Conservation (phyloP, 2,113 vertebrate genomes). For the Xyliphius kryptos region DNA sequence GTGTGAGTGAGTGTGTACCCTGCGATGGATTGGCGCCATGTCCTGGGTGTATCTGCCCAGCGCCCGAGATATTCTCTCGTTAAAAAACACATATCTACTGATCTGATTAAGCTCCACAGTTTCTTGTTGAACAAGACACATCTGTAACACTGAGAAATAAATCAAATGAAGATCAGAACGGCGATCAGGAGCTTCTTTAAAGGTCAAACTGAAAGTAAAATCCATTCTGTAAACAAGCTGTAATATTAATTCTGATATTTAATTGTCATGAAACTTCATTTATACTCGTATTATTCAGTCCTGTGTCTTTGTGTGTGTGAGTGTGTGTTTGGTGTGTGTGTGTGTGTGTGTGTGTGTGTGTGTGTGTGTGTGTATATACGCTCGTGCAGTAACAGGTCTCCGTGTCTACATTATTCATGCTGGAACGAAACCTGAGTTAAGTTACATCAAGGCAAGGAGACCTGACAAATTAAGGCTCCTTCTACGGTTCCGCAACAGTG, state of each 20-base stretch:
- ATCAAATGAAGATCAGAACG: not conserved
- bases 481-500: conserved; percentile 34
- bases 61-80: too few relatives aligned
- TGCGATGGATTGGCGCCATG: too few relatives aligned
- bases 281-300: conserved; percentile 28
- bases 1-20: too few relatives aligned
- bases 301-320: conserved; percentile 49
- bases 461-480: conserved; percentile 48
- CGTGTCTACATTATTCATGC: conserved; percentile 70
- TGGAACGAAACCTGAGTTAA: conserved; percentile 54
- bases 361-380: conserved; percentile 53
- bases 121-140: too few relatives aligned
- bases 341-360: conserved; percentile 50
- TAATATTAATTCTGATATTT: not conserved
- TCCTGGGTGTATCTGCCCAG: too few relatives aligned
- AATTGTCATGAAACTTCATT: not conserved
- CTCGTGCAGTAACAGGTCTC: conserved; percentile 45
- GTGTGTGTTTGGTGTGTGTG: conserved; percentile 41
- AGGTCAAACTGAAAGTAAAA: not conserved
- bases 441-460: conserved; percentile 61
- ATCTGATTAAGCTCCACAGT: too few relatives aligned
- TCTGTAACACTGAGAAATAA: not conserved
- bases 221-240: not conserved
- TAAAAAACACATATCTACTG: too few relatives aligned
- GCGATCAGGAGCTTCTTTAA: not conserved